These are phyloP conservation scores for Pachymerium ferrugineum DNA, from an alignment of 2,888 invertebrate genomes.

Conservation along the genomic window DNA sequence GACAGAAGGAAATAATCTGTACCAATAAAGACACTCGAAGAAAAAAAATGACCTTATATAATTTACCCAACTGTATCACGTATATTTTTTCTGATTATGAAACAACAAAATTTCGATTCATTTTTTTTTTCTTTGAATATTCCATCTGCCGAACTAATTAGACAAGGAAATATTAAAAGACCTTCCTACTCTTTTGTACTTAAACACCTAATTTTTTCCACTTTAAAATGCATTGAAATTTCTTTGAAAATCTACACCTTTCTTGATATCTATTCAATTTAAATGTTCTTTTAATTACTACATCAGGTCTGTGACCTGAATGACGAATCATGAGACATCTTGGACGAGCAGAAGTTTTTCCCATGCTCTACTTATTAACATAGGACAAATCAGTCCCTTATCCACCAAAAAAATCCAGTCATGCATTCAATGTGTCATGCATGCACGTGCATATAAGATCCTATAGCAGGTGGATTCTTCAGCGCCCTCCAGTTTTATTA, in stretches of 20 bases:
- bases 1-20: not conserved
- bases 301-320: not conserved
- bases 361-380: conserved; percentile 15
- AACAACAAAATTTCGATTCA: no score
- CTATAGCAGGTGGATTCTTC: not conserved
- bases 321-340: conserved; percentile 8
- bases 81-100: no score
- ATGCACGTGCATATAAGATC: conserved; percentile 1
- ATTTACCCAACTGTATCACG: no score
- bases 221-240: no score
- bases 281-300: not conserved
- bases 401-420: not conserved
- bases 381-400: not conserved
- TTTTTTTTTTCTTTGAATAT: no score
- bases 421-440: conserved; percentile 10
- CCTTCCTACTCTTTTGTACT: no score
- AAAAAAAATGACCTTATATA: not conserved
- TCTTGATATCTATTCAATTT: no score
- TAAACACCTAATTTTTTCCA: no score
- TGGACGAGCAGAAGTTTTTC: not conserved
- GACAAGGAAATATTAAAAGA: no score
- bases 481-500: not conserved
- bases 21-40: not conserved
- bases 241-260: no score
- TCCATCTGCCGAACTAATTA: no score